Percentiles rank a stretch among this genome's conserved stretches.
Conservation (phyloP, 2,797 vertebrate genomes). For the Passerculus sandwichensis region DNA sequence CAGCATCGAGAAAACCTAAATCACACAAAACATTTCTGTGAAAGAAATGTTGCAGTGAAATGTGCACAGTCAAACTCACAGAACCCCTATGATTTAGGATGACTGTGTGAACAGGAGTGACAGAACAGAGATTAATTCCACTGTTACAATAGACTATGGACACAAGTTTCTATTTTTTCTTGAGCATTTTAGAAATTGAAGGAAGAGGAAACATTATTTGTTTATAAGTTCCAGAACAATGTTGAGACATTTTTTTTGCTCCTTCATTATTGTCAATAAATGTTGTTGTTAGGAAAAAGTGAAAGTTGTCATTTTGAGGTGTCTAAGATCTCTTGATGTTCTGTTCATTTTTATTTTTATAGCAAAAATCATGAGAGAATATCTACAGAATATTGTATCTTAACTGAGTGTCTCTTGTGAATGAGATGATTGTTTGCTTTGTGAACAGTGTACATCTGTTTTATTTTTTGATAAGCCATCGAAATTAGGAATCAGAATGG, state of each 20-base stretch:
- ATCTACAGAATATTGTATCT: background rate
- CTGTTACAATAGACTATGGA: background rate
- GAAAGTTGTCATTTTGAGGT: background rate
- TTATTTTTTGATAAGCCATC: background rate
- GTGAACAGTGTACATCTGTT: background rate
- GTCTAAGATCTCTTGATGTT: background rate
- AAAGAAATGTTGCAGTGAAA: background rate
- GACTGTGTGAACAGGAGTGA: background rate
- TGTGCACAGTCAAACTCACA: accelerated
- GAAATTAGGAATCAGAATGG: background rate
- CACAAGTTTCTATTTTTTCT: background rate
- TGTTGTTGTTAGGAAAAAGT: background rate
- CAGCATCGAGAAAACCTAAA: background rate
- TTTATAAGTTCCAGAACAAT: background rate
- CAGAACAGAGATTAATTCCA: background rate
- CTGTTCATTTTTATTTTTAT: background rate
- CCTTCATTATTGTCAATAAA: background rate
- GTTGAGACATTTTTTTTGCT: background rate
- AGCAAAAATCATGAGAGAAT: background rate
- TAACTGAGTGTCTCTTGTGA: background rate
- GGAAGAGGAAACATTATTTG: background rate
- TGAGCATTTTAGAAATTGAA: background rate
- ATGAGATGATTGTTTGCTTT: background rate
- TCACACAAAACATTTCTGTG: background rate
- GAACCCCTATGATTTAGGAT: background rate